Percentiles rank a stretch among this genome's conserved stretches.
Conservation (phyloP, 2,113 vertebrate genomes). For the Sorex fumeus region DNA sequence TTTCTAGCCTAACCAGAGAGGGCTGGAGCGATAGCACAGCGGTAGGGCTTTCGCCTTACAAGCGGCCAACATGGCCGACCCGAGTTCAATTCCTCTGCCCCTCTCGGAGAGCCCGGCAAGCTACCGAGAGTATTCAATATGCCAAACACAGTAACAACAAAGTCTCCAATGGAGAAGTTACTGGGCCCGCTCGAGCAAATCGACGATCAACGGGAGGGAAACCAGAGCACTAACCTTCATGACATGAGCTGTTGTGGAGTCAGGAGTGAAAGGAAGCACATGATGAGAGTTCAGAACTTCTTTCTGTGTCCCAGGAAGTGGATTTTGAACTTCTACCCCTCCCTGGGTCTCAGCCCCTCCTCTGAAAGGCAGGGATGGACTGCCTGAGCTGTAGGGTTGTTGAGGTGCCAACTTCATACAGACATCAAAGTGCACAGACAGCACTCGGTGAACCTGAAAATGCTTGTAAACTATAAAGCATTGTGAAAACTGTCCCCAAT, state of each 20-base stretch:
- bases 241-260: background rate
- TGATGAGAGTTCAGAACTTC: background rate
- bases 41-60: too few relatives aligned
- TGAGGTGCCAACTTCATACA: background rate
- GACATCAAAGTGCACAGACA: background rate
- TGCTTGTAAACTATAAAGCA: background rate
- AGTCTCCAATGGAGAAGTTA: too few relatives aligned
- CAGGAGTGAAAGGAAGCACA: background rate
- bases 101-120: too few relatives aligned
- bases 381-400: background rate
- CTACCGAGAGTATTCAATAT: too few relatives aligned
- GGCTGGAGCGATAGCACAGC: too few relatives aligned
- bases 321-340: background rate
- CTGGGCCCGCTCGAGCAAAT: too few relatives aligned
- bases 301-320: background rate
- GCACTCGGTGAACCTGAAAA: background rate
- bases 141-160: too few relatives aligned
- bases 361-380: slow-evolving; percentile 25
- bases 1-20: background rate
- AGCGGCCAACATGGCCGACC: too few relatives aligned
- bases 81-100: too few relatives aligned
- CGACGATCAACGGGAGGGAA: too few relatives aligned
- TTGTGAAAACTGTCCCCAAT: background rate
- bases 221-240: background rate
- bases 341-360: background rate